Evolutionary conservation across 2,797 vertebrate species (phyloP).

Genomic region (Tenualosa ilisha): DNA sequence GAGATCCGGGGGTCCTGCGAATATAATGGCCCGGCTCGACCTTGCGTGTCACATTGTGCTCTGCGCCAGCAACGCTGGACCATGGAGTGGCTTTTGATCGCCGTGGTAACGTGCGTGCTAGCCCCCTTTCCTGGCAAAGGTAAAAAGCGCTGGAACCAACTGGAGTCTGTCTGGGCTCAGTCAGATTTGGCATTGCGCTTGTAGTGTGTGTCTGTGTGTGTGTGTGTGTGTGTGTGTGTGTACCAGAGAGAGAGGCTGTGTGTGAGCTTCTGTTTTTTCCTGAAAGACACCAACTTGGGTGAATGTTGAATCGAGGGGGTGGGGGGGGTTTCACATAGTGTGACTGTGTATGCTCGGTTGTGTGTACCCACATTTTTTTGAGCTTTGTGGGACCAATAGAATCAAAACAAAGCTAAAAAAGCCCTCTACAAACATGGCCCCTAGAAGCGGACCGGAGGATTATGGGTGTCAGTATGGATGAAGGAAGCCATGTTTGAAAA

Average conservation of each 20-base stretch:
- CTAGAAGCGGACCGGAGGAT: background rate
- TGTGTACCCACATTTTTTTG: background rate
- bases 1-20: slow-evolving; percentile 48
- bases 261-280: background rate
- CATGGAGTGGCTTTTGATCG: slow-evolving; percentile 76
- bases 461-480: slow-evolving; percentile 7
- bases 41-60: slow-evolving; percentile 41
- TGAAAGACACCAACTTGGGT: slow-evolving; percentile 13
- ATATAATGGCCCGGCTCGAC: slow-evolving; percentile 58
- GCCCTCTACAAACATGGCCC: background rate
- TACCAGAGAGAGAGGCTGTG: background rate
- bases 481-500: background rate
- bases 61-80: slow-evolving; percentile 51
- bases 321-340: background rate
- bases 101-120: slow-evolving; percentile 72
- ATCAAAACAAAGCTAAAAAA: slow-evolving; percentile 15
- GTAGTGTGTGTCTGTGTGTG: background rate
- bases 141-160: slow-evolving; percentile 73
- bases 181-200: background rate
- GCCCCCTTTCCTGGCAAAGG: slow-evolving; percentile 70
- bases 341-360: background rate
- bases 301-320: background rate
- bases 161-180: slow-evolving; percentile 43
- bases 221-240: slow-evolving; percentile 17
- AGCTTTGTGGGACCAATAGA: background rate